Percentiles rank a stretch among this genome's conserved stretches.
phyloP scores from a whole-genome alignment of 2,888 invertebrate genomes.

The Orchesellides sinensis region DNA sequence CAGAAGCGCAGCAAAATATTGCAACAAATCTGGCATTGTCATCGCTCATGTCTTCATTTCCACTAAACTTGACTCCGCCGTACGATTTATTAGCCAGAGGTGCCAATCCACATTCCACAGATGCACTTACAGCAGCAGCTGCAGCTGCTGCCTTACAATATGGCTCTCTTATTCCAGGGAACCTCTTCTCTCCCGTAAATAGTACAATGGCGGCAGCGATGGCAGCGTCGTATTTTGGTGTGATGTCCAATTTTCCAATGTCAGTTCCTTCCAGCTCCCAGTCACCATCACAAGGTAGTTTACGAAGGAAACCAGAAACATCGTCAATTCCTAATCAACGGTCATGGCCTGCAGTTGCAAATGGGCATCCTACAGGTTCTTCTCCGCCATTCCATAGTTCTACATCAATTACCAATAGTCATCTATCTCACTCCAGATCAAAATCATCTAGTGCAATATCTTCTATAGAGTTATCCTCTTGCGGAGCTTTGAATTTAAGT shows the following conservation, averaged over 20 bases:
- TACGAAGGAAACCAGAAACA: slow-evolving; percentile 28
- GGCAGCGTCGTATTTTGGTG: slow-evolving; percentile 55
- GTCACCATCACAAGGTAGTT: slow-evolving; percentile 32
- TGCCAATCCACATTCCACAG: slow-evolving; percentile 58
- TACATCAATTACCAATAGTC: slow-evolving; percentile 32
- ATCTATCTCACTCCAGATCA: slow-evolving; percentile 16
- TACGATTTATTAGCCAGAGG: slow-evolving; percentile 54
- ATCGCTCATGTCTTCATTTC: slow-evolving; percentile 58
- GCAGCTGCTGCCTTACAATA: slow-evolving; percentile 61
- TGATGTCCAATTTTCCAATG: slow-evolving; percentile 25
- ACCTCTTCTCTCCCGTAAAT: slow-evolving; percentile 53
- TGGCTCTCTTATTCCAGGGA: slow-evolving; percentile 62
- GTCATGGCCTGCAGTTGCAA: slow-evolving; percentile 33
- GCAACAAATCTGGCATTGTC: slow-evolving; percentile 51
- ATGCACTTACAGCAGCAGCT: slow-evolving; percentile 57
- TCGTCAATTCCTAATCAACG: slow-evolving; percentile 14
- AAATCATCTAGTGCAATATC: slow-evolving; percentile 60
- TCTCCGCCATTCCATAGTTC: slow-evolving; percentile 50
- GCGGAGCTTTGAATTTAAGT: slow-evolving; percentile 59
- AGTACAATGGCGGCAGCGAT: slow-evolving; percentile 60
- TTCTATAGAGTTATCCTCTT: slow-evolving; percentile 40
- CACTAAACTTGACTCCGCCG: slow-evolving; percentile 30
- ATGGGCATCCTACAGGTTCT: slow-evolving; percentile 41
- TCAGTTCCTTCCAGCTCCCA: slow-evolving; percentile 6
- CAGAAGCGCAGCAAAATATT: slow-evolving; percentile 29